Percentiles rank a stretch among this genome's conserved stretches.
Conservation (phyloP, 2,113 vertebrate genomes). For the Atlantisia rogersi region DNA sequence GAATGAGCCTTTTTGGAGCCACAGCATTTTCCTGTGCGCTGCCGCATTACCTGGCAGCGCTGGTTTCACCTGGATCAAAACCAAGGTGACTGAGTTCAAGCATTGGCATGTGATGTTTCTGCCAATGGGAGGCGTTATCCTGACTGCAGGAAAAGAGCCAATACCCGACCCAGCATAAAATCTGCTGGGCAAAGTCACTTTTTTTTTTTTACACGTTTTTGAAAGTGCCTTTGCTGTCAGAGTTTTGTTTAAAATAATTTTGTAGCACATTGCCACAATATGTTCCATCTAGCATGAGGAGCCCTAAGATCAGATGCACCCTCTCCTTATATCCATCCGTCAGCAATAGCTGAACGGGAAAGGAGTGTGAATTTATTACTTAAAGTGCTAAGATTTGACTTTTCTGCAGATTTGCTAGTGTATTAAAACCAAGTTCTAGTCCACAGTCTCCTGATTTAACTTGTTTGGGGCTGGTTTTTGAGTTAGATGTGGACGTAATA, state of each 20-base stretch:
- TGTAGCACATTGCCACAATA: not conserved
- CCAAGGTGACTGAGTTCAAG: not conserved
- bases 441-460: not conserved
- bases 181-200: not conserved
- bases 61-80: not conserved
- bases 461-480: not conserved
- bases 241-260: not conserved
- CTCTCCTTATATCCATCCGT: not conserved
- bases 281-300: not conserved
- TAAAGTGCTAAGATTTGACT: not conserved
- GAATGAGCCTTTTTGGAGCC: not conserved
- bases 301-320: not conserved
- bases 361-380: not conserved
- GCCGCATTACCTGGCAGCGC: not conserved
- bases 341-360: not conserved
- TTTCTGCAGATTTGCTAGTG: not conserved
- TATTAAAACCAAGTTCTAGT: not conserved
- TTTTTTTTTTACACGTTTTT: not conserved
- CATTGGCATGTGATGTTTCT: not conserved
- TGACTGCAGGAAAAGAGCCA: not conserved
- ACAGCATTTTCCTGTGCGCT: not conserved
- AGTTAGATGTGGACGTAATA: rapidly evolving
- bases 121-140: not conserved
- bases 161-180: not conserved
- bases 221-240: not conserved